These are phyloP conservation scores for Drosophila gunungcola DNA, from an alignment of 1,140 invertebrate genomes.

Conservation along the genomic window DNA sequence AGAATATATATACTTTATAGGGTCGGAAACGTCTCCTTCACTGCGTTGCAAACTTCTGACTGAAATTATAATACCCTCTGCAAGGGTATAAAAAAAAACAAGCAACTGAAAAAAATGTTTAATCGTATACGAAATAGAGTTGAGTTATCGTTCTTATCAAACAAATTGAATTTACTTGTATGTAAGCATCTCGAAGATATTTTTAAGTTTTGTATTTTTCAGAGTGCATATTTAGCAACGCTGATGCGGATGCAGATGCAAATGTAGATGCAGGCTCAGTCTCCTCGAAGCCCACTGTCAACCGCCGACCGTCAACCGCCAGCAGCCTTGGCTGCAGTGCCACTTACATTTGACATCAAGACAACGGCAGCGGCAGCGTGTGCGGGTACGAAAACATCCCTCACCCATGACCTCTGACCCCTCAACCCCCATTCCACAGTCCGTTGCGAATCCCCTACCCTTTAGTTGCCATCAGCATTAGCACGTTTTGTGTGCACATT, in stretches of 20 bases:
- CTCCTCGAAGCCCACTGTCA: conserved; percentile 15
- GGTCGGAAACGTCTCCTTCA: no score
- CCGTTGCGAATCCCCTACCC: conserved; percentile 17
- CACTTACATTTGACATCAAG: conserved; percentile 56
- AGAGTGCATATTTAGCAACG: conserved; percentile 13
- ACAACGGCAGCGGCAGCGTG: conserved; percentile 29
- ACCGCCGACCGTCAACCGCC: conserved; percentile 17
- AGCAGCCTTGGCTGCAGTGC: conserved; percentile 51
- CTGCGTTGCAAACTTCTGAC: no score
- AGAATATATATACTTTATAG: no score
- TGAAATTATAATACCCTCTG: no score
- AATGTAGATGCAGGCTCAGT: conserved; percentile 36
- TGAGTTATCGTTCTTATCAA: no score
- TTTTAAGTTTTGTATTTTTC: neutral
- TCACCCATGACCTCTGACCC: conserved; percentile 30
- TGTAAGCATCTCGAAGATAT: neutral
- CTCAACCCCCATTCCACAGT: conserved; percentile 2
- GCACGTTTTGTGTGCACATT: conserved; percentile 61
- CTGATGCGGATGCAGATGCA: conserved; percentile 34
- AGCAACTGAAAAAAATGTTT: no score
- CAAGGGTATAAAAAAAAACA: no score
- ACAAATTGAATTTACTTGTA: no score
- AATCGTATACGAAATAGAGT: no score
- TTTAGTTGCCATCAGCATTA: conserved; percentile 43
- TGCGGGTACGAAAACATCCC: conserved; percentile 39